Evolutionary conservation across 1,140 invertebrate species (phyloP).

Genomic region (Telenomus remus): DNA sequence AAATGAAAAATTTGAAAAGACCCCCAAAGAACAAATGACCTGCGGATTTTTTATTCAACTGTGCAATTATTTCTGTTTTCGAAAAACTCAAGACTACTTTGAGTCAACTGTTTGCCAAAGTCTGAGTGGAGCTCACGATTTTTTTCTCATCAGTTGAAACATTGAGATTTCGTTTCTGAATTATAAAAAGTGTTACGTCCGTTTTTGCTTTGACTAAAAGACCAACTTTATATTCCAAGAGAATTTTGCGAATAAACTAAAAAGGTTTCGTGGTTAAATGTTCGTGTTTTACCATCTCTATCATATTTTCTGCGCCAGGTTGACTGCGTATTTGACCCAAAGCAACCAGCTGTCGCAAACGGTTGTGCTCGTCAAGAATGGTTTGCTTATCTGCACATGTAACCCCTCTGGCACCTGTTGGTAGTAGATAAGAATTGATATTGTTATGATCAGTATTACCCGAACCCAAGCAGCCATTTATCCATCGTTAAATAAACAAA

Average conservation of each 20-base stretch:
- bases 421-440: conserved; percentile 46
- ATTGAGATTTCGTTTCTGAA: no score
- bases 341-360: conserved; percentile 85
- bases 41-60: no score
- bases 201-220: no score
- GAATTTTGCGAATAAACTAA: neutral
- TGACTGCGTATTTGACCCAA: conserved; percentile 85
- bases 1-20: no score
- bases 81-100: no score
- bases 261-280: neutral
- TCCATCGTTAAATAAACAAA: conserved; percentile 40
- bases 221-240: no score
- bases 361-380: conserved; percentile 87
- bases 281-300: conserved; percentile 84
- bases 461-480: conserved; percentile 14
- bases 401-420: conserved; percentile 80
- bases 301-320: conserved; percentile 86
- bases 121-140: no score
- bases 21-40: no score
- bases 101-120: no score
- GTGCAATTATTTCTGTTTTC: no score
- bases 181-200: no score
- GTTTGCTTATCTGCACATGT: conserved; percentile 82
- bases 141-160: no score
- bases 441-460: conserved; percentile 42